Evolutionary conservation across 2,113 vertebrate species (phyloP).

Genomic region (Labeo rohita): DNA sequence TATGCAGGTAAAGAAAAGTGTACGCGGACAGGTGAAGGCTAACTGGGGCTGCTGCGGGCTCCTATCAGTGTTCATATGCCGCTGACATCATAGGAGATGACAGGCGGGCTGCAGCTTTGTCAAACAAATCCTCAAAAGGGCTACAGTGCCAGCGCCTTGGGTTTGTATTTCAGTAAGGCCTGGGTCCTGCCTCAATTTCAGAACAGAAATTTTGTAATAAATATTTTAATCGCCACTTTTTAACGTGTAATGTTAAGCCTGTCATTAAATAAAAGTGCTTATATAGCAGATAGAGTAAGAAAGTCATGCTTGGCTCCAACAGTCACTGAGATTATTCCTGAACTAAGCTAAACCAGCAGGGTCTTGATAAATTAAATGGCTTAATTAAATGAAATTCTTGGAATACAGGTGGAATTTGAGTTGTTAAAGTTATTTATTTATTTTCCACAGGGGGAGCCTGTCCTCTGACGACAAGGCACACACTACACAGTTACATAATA

Average conservation of each 20-base stretch:
- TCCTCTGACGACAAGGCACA: background rate
- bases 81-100: constrained; percentile 55
- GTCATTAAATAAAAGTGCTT: background rate
- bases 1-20: constrained; percentile 63
- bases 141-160: constrained; percentile 20
- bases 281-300: background rate
- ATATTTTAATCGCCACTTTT: background rate
- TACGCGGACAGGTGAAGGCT: constrained; percentile 76
- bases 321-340: background rate
- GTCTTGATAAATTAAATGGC: background rate
- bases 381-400: background rate
- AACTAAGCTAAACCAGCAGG: constrained; percentile 3
- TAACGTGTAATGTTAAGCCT: background rate
- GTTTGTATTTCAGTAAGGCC: background rate
- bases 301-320: background rate
- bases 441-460: background rate
- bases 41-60: constrained; percentile 70
- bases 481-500: background rate
- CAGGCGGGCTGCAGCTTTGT: constrained; percentile 34
- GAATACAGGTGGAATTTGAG: background rate
- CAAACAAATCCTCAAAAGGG: constrained; percentile 8
- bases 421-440: constrained; percentile 2
- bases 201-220: background rate
- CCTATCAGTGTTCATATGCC: constrained; percentile 72
- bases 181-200: background rate